These are phyloP conservation scores for Tubulanus polymorphus DNA, from an alignment of 2,888 invertebrate species.

Conservation along the genomic window DNA sequence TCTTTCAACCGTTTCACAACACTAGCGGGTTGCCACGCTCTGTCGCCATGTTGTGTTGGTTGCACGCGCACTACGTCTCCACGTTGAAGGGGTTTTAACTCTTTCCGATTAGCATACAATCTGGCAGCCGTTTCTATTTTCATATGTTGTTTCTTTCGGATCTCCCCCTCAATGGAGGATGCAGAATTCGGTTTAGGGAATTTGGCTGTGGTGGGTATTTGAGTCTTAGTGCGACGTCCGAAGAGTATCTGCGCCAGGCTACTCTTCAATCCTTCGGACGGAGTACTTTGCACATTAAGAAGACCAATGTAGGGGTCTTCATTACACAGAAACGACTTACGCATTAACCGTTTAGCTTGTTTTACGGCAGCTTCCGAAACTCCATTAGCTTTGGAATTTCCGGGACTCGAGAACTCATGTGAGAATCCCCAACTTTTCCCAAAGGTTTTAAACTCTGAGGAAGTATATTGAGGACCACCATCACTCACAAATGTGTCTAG, in stretches of 20 bases:
- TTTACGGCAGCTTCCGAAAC: conserved; percentile 8
- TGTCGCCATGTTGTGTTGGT: conserved; percentile 2
- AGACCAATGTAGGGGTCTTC: conserved; percentile 4
- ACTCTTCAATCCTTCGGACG: neutral
- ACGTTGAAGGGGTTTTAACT: neutral
- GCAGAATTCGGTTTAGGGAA: neutral
- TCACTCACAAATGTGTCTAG: too few species aligned
- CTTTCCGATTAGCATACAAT: neutral
- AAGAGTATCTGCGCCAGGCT: conserved; percentile 7
- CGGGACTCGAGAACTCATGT: neutral
- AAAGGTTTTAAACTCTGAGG: conserved; percentile 9
- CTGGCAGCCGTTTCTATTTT: neutral
- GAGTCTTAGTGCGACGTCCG: conserved; percentile 2
- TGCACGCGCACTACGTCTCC: conserved; percentile 4
- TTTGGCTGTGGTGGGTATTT: neutral
- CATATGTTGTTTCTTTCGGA: neutral
- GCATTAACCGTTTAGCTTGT: neutral
- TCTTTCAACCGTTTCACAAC: neutral
- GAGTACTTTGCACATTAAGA: neutral
- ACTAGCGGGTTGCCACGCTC: conserved; percentile 5
- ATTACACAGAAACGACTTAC: neutral
- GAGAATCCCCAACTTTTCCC: neutral
- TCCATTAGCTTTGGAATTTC: conserved; percentile 4
- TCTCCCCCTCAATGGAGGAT: neutral
- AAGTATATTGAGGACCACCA: conserved; percentile 18